These are phyloP conservation scores for Iguana delicatissima DNA, from an alignment of 2,797 vertebrate genomes.

Conservation along the genomic window DNA sequence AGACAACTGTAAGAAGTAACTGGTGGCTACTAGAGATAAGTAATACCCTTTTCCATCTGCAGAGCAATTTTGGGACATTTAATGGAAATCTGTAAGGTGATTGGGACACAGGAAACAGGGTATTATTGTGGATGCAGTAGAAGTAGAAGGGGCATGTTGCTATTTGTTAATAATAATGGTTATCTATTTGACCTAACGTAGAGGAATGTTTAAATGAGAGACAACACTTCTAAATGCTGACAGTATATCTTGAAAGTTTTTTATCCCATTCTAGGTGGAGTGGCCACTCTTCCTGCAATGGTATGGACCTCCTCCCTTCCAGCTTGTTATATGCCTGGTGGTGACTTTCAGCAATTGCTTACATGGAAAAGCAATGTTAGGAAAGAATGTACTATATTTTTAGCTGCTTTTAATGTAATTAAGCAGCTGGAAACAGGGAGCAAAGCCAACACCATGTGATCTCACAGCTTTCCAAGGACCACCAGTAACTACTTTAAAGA, in stretches of 20 bases:
- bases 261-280: constrained; percentile 15
- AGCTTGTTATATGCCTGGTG: neutral
- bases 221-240: constrained; percentile 46
- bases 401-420: constrained; percentile 43
- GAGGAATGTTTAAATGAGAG: constrained; percentile 42
- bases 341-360: constrained; percentile 22
- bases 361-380: constrained; percentile 34
- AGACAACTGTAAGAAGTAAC: neutral
- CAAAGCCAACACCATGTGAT: constrained; percentile 33
- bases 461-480: fast-evolving
- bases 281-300: neutral
- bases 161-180: constrained; percentile 15
- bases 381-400: constrained; percentile 53
- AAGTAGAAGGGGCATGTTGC: neutral
- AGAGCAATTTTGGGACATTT: neutral
- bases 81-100: neutral
- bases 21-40: neutral
- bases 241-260: neutral
- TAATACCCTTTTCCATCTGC: neutral
- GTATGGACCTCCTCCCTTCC: neutral
- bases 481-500: constrained; percentile 25
- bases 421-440: constrained; percentile 34
- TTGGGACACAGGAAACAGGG: neutral
- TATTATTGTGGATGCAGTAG: neutral
- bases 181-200: constrained; percentile 50